phyloP scores from a whole-genome alignment of 2,113 vertebrate genomes.

The Chionis minor region DNA sequence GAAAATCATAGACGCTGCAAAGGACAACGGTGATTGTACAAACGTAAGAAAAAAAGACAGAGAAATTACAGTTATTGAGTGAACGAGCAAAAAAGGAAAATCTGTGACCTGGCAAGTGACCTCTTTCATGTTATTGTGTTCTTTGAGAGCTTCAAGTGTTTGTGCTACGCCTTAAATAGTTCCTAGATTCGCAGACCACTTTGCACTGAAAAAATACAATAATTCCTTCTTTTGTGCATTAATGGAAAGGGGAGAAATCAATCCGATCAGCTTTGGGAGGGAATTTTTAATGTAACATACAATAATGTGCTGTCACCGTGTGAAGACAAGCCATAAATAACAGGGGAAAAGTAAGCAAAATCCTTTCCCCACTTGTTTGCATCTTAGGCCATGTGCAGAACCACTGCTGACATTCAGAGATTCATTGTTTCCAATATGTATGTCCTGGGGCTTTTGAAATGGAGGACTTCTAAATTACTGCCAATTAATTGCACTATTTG shows the following conservation, averaged over 20 bases:
- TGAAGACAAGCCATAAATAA: not conserved
- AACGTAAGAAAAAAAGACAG: not conserved
- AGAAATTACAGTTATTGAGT: conserved; percentile 23
- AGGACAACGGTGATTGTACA: not conserved
- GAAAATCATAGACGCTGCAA: not conserved
- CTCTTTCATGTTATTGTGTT: not conserved
- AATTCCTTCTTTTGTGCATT: not conserved
- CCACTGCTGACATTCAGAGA: not conserved
- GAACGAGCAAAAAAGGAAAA: not conserved
- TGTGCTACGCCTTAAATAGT: not conserved
- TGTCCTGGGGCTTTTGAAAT: not conserved
- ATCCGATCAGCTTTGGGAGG: not conserved
- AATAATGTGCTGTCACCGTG: not conserved
- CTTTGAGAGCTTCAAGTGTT: not conserved
- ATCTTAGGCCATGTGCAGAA: not conserved
- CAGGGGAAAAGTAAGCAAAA: not conserved
- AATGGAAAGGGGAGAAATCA: not conserved
- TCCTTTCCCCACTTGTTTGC: not conserved
- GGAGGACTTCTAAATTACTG: conserved; percentile 44
- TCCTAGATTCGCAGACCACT: not conserved
- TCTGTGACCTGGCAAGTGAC: not conserved
- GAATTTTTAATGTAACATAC: not conserved
- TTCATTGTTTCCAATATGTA: not conserved
- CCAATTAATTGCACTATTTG: conserved; percentile 65
- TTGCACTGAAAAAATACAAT: not conserved